A percentile compares a stretch with the other conserved stretches of the same genome.
Conservation (phyloP, 2,888 invertebrate species). For the Temnothorax unifasciatus region DNA sequence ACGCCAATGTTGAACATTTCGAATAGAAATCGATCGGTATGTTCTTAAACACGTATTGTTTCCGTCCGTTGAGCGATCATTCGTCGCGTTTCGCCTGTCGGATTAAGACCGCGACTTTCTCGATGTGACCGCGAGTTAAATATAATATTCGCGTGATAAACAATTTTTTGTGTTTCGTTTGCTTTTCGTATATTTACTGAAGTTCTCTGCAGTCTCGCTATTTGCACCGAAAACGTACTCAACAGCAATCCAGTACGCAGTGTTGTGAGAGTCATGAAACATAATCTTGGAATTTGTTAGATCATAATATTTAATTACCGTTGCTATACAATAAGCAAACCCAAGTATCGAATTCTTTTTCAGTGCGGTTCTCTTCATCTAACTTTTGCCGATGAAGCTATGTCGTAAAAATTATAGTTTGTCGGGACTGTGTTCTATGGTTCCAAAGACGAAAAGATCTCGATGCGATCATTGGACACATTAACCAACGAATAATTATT, state of each 20-base stretch:
- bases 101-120: conserved; percentile 8
- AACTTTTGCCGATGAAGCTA: neutral
- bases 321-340: neutral
- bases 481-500: neutral
- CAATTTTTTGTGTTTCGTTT: neutral
- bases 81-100: neutral
- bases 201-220: neutral
- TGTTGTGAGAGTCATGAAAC: neutral
- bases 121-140: conserved; percentile 6
- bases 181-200: neutral
- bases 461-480: neutral
- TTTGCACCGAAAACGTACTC: neutral
- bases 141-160: conserved; percentile 25
- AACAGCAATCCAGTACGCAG: neutral
- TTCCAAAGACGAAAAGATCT: neutral
- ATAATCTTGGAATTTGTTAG: neutral
- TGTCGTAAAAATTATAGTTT: neutral
- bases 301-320: neutral
- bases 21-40: conserved; percentile 76
- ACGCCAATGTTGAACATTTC: conserved; percentile 75
- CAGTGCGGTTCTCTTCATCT: neutral
- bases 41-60: conserved; percentile 69
- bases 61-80: conserved; percentile 35
- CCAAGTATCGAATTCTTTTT: neutral
- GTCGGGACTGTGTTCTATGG: neutral